Evolutionary conservation across 2,113 vertebrate species (phyloP), one percentile per base, ranked within the genome.

Genomic region (Toxostoma redivivum): DNA sequence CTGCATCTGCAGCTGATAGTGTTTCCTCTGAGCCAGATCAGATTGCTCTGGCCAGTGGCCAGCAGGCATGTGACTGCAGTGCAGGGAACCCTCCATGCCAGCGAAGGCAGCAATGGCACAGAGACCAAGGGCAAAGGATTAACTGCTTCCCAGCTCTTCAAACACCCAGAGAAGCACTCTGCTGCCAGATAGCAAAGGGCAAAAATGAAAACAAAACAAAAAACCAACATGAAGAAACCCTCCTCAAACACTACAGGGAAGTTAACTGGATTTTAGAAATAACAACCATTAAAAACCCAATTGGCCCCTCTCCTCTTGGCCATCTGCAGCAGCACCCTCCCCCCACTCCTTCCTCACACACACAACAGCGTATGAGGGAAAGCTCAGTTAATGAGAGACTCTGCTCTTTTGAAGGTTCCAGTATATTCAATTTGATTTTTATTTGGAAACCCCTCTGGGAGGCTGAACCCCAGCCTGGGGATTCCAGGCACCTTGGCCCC

Each of bases 1-100:
- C 98, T 97, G 98, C 96, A 98, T 98, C 97, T 98, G 97, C 94
- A 94, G 90, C 93, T 97, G 98, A 98, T 98, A 98, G 96, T 97
- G 97, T 98, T 98, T 98, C 97, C 97, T 98, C 94, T 25, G 91
- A 93, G 81, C 81, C 94, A 81, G 96, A 97, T 98, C 95, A 93
- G 96, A 97, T 98, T 98, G 96, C 96, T 81, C 95, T 98, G 98
- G 98, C 95, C 8, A 10, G 31, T 4, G 16, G 96, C 98, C 98
- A 98, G 96, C 95, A 97, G 96, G 97, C 98, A 98, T 98, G 97
- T 98, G 98, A 98, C 97, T 98, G 94, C 95, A 95, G 97, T 66
- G 93, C 97, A 96, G 98, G 97, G 97, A 98, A 97, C 96, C 95
- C 96, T 97, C 97, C 73, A 87, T 80, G 83, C 90, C 95, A 95